Evolutionary conservation across 2,797 vertebrate genomes (phyloP).

Genomic region (Anguilla marmorata): DNA sequence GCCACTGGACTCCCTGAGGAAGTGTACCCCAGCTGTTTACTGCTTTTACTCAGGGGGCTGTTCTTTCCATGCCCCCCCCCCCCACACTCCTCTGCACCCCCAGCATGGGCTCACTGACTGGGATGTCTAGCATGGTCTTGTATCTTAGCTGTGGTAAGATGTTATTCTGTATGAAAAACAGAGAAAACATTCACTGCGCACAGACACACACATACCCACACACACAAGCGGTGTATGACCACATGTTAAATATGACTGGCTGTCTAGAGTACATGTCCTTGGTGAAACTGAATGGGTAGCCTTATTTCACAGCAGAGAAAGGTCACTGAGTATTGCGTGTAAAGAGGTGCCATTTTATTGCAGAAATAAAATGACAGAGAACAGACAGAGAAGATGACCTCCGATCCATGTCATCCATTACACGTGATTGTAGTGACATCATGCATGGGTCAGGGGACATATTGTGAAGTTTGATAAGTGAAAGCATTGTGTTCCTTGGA

Average conservation of each 20-base stretch:
- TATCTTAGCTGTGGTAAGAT: constrained; percentile 24
- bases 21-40: constrained; percentile 29
- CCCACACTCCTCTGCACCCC: not conserved
- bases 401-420: constrained; percentile 23
- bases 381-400: not conserved
- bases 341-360: not conserved
- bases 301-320: not conserved
- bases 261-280: not conserved
- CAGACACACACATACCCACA: constrained; percentile 22
- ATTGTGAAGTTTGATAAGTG: not conserved
- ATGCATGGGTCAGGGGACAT: constrained; percentile 37
- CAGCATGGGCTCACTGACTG: constrained; percentile 27
- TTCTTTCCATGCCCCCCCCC: not conserved
- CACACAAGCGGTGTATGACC: constrained; percentile 1
- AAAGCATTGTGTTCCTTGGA: not conserved
- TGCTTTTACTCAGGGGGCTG: constrained; percentile 35
- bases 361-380: not conserved
- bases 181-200: constrained; percentile 10
- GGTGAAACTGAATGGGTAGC: not conserved
- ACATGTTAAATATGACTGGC: not conserved
- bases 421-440: constrained; percentile 42
- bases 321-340: not conserved
- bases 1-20: not conserved
- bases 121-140: constrained; percentile 28
- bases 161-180: not conserved